Evolutionary conservation across 1,140 invertebrate species (phyloP), one percentile per base, ranked within the genome.

Genomic region (Ctenoplectra terminalis): DNA sequence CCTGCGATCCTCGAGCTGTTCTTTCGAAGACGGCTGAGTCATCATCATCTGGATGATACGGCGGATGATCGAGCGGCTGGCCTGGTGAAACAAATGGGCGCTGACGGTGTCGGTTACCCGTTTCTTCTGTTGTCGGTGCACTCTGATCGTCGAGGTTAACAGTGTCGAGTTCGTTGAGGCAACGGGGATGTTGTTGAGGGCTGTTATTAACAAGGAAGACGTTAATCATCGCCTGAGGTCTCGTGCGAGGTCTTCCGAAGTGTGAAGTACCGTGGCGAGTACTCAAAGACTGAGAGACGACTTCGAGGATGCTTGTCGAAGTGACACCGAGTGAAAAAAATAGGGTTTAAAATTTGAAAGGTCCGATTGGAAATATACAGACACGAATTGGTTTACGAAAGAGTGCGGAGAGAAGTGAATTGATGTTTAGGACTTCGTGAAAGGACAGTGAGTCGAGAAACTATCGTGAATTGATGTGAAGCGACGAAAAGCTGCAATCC

Each of bases 21-120:
- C 43, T 91, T 92, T 9, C 43, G 29, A 89, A 88, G 0, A 56
- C 90, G 91, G 81, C 82, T 91, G 84, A 92, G 87, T 87, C 92
- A 92, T 89, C 90, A 91, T 69, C 94, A 94, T 69, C 84, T 88
- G 34, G 90, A 91, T 54, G 91, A 90, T 13, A 89, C 92, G 77
- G 92, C 91, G 79, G 93, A 94, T 52, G 87, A 91, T 69, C 37
- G 60, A 9, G 86, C 90, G 43, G 63, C 80, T 85, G 77, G 90
- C 83, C 61, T 91, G 74, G 31, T 91, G 84, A 83, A 87, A 82
- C 93, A 89, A 89, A 94, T 88, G 90, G 92, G 50, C 80, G 92
- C 87, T 50, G 93, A 78, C 7, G 91, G 71, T 88, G 95, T 89
- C 92, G 95, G 88, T 93, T 60, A 67, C 20, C 8, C 46, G 17